Evolutionary conservation across 2,888 invertebrate genomes (phyloP), one percentile per base, ranked within the genome.

Genomic region (Epistrophe grossulariae): DNA sequence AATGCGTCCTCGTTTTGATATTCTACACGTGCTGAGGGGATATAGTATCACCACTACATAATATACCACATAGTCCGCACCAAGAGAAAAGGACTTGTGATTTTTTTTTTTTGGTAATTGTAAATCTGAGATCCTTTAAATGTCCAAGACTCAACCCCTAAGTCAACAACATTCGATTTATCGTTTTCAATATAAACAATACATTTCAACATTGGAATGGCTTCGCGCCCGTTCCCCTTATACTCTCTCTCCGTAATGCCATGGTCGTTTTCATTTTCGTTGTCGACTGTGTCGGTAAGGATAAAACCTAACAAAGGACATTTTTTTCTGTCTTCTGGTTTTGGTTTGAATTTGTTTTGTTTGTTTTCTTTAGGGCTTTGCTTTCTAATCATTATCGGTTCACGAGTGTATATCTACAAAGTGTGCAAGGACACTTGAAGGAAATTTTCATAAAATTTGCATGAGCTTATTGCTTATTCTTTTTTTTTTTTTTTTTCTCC

Each of bases 111-210:
- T n/a, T n/a, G n/a, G 15, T 55, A 2, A 62, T 35, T 35, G 11
- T 13, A 70, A 17, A 64, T 43, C 45, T n/a, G 35, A 35, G 52
- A 80, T 77, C 60, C 57, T 35, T 38, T 48, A 62, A 66, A 72
- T 72, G 71, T 71, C 57, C 66, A 66, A 38, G 35, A 35, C 50
- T 57, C 66, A 68, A 66, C 68, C 50, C 66, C 68, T 55, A 55
- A 72, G 77, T 81, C 68, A 77, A 81, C 77, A 81, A 76, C 43
- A 57, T 59, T 77, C 64, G 76, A 80, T 84, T 84, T 81, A 77
- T 73, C 52, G 31, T 62, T 50, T 38, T 31, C 50, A 64, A 43
- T 48, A 60, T 48, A 80, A 71, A 72, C 80, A 80, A 80, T 72
- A 28, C 48, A 72, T 57, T 48, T 45, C 24, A 48, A 19, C 71